Percentiles rank a stretch among this genome's conserved stretches.
These are phyloP conservation scores for Crossaster papposus DNA, from an alignment of 53 echinoderm and acorn worm genomes.

Conservation along the genomic window DNA sequence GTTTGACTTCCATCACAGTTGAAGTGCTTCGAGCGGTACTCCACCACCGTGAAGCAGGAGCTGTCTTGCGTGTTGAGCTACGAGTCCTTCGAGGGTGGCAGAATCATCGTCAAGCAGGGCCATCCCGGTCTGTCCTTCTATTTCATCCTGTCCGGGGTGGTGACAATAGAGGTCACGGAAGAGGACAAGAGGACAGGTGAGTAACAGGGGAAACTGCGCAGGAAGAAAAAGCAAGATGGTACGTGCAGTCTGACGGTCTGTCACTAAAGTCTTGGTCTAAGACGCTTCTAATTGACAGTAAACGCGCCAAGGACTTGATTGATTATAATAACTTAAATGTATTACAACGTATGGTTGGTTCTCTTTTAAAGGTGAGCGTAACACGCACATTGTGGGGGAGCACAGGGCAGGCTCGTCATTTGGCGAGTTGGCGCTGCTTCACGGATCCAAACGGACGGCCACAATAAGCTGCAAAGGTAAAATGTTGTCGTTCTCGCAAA, in stretches of 20 bases:
- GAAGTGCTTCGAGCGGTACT: conserved; percentile 91
- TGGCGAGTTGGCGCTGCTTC: conserved; percentile 88
- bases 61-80: conserved; percentile 79
- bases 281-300: neutral
- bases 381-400: conserved; percentile 74
- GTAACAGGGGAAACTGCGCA: too few species aligned
- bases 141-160: conserved; percentile 83
- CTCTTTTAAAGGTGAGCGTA: conserved; percentile 62
- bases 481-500: neutral
- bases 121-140: conserved; percentile 96
- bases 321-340: neutral
- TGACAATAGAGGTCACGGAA: conserved; percentile 81
- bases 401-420: conserved; percentile 83
- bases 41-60: conserved; percentile 69
- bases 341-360: neutral
- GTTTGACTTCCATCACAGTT: conserved; percentile 55
- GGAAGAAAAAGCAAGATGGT: too few species aligned
- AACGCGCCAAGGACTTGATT: neutral
- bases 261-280: too few species aligned
- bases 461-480: conserved; percentile 94
- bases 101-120: conserved; percentile 90
- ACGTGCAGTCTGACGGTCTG: too few species aligned
- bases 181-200: conserved; percentile 80
- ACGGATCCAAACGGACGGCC: conserved; percentile 84
- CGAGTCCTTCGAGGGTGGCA: conserved; percentile 85